A percentile compares a stretch with the other conserved stretches of the same genome.
Evolutionary conservation across 1,140 invertebrate genomes (phyloP).

Genomic region (Drosophila nannoptera): DNA sequence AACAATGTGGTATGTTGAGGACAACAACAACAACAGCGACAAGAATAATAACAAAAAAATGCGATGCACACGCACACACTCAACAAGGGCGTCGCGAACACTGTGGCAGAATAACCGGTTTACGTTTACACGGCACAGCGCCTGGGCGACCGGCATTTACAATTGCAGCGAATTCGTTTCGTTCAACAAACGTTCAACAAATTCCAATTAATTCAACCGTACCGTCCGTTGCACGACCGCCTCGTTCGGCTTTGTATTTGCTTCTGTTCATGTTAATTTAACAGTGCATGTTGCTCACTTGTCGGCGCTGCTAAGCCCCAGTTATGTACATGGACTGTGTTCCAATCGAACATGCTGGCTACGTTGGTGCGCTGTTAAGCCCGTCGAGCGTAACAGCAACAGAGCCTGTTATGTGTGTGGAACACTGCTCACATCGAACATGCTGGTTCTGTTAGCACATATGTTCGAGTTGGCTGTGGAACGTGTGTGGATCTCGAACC

Average conservation of each 20-base stretch:
- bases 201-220: slow-evolving; percentile 13
- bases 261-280: slow-evolving; percentile 32
- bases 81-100: slow-evolving; percentile 15
- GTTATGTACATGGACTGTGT: slow-evolving; percentile 10
- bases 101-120: slow-evolving; percentile 35
- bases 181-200: slow-evolving; percentile 19
- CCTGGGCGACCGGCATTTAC: slow-evolving; percentile 37
- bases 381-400: slow-evolving; percentile 2
- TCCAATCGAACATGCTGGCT: slow-evolving; percentile 5
- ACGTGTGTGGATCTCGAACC: slow-evolving; percentile 35
- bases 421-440: too few species aligned
- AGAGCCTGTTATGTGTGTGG: too few species aligned
- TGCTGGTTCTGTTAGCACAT: too few species aligned
- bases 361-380: slow-evolving; percentile 28
- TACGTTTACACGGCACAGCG: slow-evolving; percentile 19
- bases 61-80: not conserved
- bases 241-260: slow-evolving; percentile 42
- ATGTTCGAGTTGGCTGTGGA: slow-evolving; percentile 36
- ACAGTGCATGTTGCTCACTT: slow-evolving; percentile 4
- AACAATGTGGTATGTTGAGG: not conserved
- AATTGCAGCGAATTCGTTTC: slow-evolving; percentile 37
- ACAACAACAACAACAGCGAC: slow-evolving; percentile 4
- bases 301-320: slow-evolving; percentile 6
- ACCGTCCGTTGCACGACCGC: slow-evolving; percentile 43
- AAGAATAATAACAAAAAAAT: not conserved